phyloP scores from a whole-genome alignment of 2,888 invertebrate species.

The Cerceris ruficornis region DNA sequence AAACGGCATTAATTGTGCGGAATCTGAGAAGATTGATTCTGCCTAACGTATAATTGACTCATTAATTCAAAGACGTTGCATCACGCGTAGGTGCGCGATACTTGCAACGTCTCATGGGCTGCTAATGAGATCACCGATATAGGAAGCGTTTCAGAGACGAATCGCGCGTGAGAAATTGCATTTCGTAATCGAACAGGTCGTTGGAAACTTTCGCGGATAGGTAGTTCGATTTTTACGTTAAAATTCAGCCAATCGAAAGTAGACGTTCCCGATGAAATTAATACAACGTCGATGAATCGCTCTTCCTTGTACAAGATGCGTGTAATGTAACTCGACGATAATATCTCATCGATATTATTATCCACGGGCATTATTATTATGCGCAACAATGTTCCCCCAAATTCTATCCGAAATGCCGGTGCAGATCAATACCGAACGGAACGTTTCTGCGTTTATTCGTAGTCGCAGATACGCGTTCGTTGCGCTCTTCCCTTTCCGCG shows the following conservation, averaged over 20 bases:
- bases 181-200: constrained; percentile 12
- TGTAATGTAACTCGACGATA: too few species aligned
- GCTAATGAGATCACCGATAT: constrained; percentile 60
- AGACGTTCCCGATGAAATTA: not conserved
- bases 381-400: not conserved
- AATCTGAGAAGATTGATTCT: constrained; percentile 64
- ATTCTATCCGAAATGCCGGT: not conserved
- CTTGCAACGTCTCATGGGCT: constrained; percentile 51
- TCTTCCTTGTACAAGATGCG: too few species aligned
- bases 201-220: not conserved
- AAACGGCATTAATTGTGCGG: constrained; percentile 61
- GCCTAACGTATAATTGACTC: constrained; percentile 60
- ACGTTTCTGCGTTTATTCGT: not conserved
- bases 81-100: constrained; percentile 53
- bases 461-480: constrained; percentile 38
- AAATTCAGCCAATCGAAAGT: not conserved
- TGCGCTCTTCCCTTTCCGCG: constrained; percentile 26
- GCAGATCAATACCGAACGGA: not conserved
- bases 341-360: not conserved
- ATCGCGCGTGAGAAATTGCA: not conserved
- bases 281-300: too few species aligned
- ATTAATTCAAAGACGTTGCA: constrained; percentile 63
- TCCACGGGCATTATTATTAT: not conserved
- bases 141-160: constrained; percentile 27
- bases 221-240: not conserved